Conservation (phyloP, 2,113 vertebrate species). For the Vulpes lagopus region DNA sequence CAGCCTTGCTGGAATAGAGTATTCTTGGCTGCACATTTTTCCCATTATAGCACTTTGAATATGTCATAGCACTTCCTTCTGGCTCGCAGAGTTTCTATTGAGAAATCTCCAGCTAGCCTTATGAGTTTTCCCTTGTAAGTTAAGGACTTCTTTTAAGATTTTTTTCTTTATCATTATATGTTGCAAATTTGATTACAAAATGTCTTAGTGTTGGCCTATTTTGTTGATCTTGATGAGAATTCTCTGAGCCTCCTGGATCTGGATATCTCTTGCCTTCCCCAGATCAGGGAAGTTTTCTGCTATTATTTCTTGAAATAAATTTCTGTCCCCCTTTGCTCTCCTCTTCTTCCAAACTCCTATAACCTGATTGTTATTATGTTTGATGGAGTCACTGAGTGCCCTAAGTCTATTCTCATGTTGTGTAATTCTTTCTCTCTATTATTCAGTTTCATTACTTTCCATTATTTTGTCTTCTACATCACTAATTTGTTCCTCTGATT, state of each 20-base stretch:
- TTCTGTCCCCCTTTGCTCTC: background rate
- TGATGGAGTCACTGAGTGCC: background rate
- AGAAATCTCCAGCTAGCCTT: background rate
- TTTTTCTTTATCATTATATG: background rate
- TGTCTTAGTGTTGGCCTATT: background rate
- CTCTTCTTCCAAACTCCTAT: background rate
- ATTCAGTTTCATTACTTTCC: background rate
- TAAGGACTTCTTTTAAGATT: background rate
- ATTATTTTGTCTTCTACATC: background rate
- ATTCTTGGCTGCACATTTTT: background rate
- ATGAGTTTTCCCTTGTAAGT: background rate
- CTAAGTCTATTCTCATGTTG: background rate
- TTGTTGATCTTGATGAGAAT: background rate
- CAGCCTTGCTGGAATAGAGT: background rate
- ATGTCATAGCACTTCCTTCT: background rate
- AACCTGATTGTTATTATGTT: background rate
- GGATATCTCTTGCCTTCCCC: background rate
- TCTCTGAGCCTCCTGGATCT: background rate
- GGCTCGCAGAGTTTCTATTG: background rate
- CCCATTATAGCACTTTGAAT: background rate
- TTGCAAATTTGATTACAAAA: background rate
- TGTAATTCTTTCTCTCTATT: background rate
- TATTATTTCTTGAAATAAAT: background rate
- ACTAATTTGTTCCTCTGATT: no score
- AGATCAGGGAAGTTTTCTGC: background rate